phyloP scores from a whole-genome alignment of 2,888 invertebrate species.

The Danaus chrysippus region DNA sequence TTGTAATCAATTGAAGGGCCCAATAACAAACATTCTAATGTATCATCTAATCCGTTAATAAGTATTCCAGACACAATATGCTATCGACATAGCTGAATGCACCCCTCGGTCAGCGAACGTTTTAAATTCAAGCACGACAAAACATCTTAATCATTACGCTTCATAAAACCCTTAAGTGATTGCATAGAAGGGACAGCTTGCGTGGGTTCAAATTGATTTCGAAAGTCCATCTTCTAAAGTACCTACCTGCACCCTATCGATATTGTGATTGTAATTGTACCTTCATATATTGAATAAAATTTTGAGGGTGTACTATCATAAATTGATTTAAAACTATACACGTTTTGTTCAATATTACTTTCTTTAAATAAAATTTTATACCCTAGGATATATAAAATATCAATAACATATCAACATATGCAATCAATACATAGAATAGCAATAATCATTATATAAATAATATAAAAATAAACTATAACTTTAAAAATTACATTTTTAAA shows the following conservation, averaged over 20 bases:
- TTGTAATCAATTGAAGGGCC: conserved; percentile 26
- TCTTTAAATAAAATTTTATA: too few relatives aligned
- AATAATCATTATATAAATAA: conserved; percentile 23
- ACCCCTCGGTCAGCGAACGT: conserved; percentile 43
- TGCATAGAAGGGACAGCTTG: conserved; percentile 63
- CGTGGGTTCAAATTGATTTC: conserved; percentile 71
- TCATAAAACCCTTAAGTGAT: conserved; percentile 79
- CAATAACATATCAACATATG: too few relatives aligned
- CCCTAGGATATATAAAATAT: neutral
- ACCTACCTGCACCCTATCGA: conserved; percentile 45
- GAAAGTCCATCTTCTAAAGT: conserved; percentile 68
- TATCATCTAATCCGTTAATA: conserved; percentile 65
- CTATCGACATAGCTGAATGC: conserved; percentile 50
- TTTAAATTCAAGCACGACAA: conserved; percentile 63
- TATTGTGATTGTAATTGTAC: conserved; percentile 34
- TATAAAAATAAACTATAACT: conserved; percentile 40
- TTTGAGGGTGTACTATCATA: conserved; percentile 27
- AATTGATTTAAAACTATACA: conserved; percentile 10
- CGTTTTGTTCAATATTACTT: too few relatives aligned
- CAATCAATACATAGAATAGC: neutral
- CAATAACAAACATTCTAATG: conserved; percentile 30
- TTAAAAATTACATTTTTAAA: conserved; percentile 16
- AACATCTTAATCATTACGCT: conserved; percentile 78
- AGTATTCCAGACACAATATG: conserved; percentile 73
- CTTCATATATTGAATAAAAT: conserved; percentile 24